A percentile compares a stretch with the other conserved stretches of the same genome.
Evolutionary conservation across 2,888 invertebrate genomes (phyloP).

Genomic region (Polydesmus complanatus): DNA sequence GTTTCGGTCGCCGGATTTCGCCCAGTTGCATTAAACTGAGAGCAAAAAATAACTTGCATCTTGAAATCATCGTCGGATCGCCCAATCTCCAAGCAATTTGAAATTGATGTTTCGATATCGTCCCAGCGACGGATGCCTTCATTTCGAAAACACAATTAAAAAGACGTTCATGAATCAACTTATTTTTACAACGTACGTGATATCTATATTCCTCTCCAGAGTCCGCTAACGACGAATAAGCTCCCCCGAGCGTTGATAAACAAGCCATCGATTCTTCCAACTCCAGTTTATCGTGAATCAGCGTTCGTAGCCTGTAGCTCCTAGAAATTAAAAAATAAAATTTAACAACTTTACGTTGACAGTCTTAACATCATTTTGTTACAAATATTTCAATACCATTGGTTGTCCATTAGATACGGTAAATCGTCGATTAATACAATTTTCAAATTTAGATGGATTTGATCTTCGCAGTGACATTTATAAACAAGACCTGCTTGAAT

Average conservation of each 20-base stretch:
- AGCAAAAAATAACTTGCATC: conserved; percentile 74
- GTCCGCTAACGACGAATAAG: conserved; percentile 64
- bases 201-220: conserved; percentile 63
- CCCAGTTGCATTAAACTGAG: conserved; percentile 76
- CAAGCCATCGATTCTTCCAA: conserved; percentile 77
- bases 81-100: conserved; percentile 62
- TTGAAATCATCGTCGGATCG: conserved; percentile 62
- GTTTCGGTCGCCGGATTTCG: conserved; percentile 45
- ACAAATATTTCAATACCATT: neutral
- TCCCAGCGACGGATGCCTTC: conserved; percentile 80
- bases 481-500: neutral
- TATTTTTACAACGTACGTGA: conserved; percentile 48
- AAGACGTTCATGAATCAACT: no score
- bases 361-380: no score
- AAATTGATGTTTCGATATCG: conserved; percentile 72
- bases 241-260: conserved; percentile 92
- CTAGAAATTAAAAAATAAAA: conserved; percentile 2
- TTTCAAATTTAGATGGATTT: neutral
- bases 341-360: no score
- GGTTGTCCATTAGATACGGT: neutral
- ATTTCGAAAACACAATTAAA: conserved; percentile 26
- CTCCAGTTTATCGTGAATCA: conserved; percentile 35
- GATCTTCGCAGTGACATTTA: neutral
- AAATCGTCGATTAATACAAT: neutral
- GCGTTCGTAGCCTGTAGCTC: conserved; percentile 2